Percentiles rank a stretch among this genome's conserved stretches.
These are phyloP conservation scores for Anseranas semipalmata DNA, from an alignment of 2,113 vertebrate species.

Conservation along the genomic window DNA sequence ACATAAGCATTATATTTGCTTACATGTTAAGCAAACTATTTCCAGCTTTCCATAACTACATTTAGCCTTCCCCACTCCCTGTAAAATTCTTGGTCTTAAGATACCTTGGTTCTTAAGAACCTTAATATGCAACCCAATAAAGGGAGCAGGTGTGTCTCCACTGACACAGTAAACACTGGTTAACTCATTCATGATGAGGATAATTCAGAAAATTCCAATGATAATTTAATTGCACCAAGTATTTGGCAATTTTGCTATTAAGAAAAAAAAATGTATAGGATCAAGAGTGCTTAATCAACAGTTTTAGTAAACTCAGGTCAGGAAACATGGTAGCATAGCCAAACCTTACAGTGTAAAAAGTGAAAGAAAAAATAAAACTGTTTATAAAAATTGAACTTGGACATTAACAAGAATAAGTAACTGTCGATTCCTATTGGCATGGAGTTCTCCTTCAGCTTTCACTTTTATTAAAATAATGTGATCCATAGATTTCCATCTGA, in stretches of 20 bases:
- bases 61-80: not conserved
- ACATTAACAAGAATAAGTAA: not conserved
- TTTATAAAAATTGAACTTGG: not conserved
- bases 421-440: not conserved
- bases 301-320: not conserved
- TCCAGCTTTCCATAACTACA: not conserved
- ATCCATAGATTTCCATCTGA: not conserved
- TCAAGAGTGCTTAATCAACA: not conserved
- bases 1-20: no score
- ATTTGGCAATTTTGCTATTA: not conserved
- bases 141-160: not conserved
- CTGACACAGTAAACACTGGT: not conserved
- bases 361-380: not conserved
- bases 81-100: rapidly evolving
- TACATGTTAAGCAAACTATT: no score
- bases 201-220: not conserved
- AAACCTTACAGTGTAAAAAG: not conserved
- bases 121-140: not conserved
- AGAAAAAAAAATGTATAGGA: not conserved
- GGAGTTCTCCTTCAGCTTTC: not conserved
- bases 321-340: not conserved
- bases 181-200: not conserved
- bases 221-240: not conserved
- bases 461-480: not conserved
- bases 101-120: no score